These are phyloP conservation scores for Theristicus caerulescens DNA, from an alignment of 2,113 vertebrate species.

Conservation along the genomic window DNA sequence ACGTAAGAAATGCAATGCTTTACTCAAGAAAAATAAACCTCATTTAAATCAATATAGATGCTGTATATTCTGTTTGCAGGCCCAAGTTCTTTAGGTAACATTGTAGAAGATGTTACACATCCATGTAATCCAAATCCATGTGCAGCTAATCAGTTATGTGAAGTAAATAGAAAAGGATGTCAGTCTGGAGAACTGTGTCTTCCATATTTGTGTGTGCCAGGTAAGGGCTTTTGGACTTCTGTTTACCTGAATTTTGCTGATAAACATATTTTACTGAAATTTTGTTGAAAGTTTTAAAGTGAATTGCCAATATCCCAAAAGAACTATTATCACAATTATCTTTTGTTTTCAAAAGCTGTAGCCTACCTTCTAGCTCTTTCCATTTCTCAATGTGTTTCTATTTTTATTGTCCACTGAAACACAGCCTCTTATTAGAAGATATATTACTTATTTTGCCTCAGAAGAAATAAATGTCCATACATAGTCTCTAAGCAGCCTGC, in stretches of 20 bases:
- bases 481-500: neutral
- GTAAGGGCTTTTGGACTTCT: conserved; percentile 62
- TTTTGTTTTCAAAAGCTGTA: neutral
- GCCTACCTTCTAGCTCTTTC: neutral
- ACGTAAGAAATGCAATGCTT: neutral
- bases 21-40: neutral
- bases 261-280: neutral
- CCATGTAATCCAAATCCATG: conserved; percentile 98
- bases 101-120: conserved; percentile 91
- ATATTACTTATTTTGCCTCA: neutral
- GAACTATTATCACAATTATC: neutral
- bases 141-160: conserved; percentile 89
- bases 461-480: neutral
- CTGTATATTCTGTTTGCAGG: conserved; percentile 69
- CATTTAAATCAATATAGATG: neutral
- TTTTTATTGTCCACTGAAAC: neutral
- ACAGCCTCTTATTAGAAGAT: neutral
- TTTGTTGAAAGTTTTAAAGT: neutral
- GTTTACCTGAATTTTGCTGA: neutral
- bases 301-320: neutral
- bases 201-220: conserved; percentile 89
- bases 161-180: conserved; percentile 94
- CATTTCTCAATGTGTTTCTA: fast-evolving
- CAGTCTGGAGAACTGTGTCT: conserved; percentile 84
- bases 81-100: conserved; percentile 85